phyloP scores from a whole-genome alignment of 2,797 vertebrate species.

The Halcyon leucocephala region DNA sequence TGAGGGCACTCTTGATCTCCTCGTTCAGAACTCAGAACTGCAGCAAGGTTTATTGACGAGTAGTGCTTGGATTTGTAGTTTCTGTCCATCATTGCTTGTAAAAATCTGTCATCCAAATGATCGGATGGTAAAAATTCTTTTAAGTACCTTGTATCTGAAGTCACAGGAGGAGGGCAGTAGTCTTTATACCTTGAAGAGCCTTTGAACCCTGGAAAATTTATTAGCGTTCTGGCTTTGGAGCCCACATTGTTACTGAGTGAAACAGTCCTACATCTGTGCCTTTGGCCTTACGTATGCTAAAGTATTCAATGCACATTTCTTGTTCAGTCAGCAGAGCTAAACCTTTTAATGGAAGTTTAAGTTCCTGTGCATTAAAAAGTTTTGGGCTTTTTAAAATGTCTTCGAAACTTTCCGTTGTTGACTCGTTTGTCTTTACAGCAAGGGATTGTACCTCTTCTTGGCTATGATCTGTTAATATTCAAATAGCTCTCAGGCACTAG shows the following conservation, averaged over 20 bases:
- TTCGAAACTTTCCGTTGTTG: background rate
- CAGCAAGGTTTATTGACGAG: background rate
- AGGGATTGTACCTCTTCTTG: background rate
- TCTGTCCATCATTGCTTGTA: background rate
- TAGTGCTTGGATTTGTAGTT: background rate
- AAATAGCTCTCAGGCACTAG: background rate
- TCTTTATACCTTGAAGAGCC: background rate
- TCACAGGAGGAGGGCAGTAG: background rate
- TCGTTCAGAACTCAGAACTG: background rate
- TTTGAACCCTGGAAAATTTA: background rate
- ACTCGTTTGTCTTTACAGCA: background rate
- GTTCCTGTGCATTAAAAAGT: background rate
- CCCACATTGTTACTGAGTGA: background rate
- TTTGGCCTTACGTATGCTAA: background rate
- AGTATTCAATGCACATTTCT: background rate
- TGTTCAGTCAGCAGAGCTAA: background rate
- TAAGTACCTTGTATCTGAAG: background rate
- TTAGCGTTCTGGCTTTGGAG: background rate
- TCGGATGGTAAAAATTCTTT: background rate
- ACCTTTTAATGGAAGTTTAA: background rate
- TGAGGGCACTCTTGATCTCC: background rate
- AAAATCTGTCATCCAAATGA: background rate
- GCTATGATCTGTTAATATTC: background rate
- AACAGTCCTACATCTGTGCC: background rate
- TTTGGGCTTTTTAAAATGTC: fast-evolving